phyloP scores from a whole-genome alignment of 2,797 vertebrate genomes.

The Bradypodion pumilum region DNA sequence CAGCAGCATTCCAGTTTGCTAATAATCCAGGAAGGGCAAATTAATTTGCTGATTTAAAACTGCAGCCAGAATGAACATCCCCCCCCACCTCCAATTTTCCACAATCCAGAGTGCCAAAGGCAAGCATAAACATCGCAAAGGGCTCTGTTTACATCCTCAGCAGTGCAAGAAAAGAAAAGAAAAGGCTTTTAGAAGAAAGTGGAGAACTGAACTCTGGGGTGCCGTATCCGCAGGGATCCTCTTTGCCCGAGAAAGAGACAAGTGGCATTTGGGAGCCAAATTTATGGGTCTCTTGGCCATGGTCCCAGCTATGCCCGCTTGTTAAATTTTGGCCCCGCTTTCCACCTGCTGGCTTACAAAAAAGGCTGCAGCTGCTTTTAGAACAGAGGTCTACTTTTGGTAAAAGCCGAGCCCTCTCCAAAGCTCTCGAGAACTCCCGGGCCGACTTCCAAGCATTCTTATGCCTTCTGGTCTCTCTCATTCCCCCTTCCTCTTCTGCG shows the following conservation, averaged over 20 bases:
- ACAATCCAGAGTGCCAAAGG: too few species aligned
- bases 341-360: fast-evolving
- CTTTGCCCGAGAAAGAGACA: background rate
- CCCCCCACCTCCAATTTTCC: background rate
- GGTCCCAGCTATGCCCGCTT: background rate
- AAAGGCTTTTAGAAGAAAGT: too few species aligned
- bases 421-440: background rate
- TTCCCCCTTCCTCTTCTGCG: background rate
- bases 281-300: background rate
- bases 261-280: background rate
- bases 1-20: too few species aligned
- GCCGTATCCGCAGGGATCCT: too few species aligned
- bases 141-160: too few species aligned
- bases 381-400: background rate
- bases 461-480: slow-evolving; percentile 34
- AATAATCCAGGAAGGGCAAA: too few species aligned
- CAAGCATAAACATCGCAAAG: too few species aligned
- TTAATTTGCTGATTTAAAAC: too few species aligned
- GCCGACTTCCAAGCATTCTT: slow-evolving; percentile 47
- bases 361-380: background rate
- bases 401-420: background rate
- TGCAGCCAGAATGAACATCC: too few species aligned
- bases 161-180: too few species aligned
- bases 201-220: background rate
- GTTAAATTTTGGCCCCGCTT: background rate